Conservation (phyloP, 2,113 vertebrate species). For the Dromiciops gliroides region DNA sequence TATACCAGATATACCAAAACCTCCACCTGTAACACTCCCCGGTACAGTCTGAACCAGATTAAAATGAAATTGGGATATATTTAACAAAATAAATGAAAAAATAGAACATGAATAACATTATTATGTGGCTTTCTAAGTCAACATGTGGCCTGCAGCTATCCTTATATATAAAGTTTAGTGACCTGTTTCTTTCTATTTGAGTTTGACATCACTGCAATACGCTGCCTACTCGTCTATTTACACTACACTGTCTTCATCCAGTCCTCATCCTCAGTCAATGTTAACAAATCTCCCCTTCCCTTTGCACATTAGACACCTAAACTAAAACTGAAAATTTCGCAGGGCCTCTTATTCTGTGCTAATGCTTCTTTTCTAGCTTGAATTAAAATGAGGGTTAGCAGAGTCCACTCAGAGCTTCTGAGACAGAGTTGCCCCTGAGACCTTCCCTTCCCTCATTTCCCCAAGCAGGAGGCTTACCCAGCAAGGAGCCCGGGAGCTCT, state of each 20-base stretch:
- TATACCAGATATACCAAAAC: neutral
- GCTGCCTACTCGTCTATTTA: neutral
- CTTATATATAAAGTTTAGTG: neutral
- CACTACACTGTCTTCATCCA: neutral
- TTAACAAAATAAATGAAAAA: neutral
- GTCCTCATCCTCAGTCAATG: neutral
- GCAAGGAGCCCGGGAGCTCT: neutral
- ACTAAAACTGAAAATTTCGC: neutral
- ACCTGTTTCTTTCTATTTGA: neutral
- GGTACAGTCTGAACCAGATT: neutral
- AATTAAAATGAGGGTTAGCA: neutral
- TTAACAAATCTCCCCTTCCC: neutral
- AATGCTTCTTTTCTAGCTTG: neutral
- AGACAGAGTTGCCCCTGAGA: neutral
- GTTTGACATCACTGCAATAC: neutral
- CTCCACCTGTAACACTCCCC: neutral
- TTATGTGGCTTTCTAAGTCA: neutral
- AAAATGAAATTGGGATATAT: neutral
- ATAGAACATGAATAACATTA: neutral
- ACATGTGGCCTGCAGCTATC: neutral
- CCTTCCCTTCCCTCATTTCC: neutral
- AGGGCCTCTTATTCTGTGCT: neutral
- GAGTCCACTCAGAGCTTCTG: neutral
- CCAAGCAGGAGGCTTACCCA: neutral
- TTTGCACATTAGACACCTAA: neutral